Conservation (phyloP, 2,888 invertebrate species). For the Hemithea aestivaria region DNA sequence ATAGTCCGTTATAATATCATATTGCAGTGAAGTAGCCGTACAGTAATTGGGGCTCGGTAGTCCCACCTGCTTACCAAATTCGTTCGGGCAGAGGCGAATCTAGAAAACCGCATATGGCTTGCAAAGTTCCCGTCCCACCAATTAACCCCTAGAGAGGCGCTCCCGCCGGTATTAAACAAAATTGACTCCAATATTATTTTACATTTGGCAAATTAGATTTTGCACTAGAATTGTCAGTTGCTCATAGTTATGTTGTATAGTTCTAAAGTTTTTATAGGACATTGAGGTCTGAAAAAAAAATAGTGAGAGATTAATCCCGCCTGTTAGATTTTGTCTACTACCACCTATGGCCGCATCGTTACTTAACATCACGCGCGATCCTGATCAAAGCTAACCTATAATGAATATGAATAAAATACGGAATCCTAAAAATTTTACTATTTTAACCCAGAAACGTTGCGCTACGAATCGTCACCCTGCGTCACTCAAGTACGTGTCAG, state of each 20-base stretch:
- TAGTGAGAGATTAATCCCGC: no score
- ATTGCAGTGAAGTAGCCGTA: constrained; percentile 33
- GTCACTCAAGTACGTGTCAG: no score
- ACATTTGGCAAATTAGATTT: constrained; percentile 48
- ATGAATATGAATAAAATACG: no score
- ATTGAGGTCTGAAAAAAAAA: no score
- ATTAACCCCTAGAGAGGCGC: constrained; percentile 52
- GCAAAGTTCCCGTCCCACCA: constrained; percentile 54
- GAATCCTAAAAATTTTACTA: no score
- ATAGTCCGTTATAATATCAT: constrained; percentile 36
- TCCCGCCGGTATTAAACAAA: constrained; percentile 52
- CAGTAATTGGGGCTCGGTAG: constrained; percentile 35
- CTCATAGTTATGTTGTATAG: constrained; percentile 5
- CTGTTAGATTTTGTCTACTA: no score
- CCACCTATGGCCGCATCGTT: no score
- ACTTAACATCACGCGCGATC: no score
- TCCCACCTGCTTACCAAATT: constrained; percentile 42
- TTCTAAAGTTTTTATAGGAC: no score
- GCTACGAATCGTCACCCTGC: no score
- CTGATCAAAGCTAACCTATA: no score
- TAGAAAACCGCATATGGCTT: constrained; percentile 59
- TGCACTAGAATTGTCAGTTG: constrained; percentile 36
- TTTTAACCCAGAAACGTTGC: no score
- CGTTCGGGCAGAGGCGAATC: constrained; percentile 45
- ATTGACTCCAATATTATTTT: constrained; percentile 64